Evolutionary conservation across 1,140 invertebrate genomes (phyloP), one percentile per base, ranked within the genome.

Genomic region (Artemia franciscana): DNA sequence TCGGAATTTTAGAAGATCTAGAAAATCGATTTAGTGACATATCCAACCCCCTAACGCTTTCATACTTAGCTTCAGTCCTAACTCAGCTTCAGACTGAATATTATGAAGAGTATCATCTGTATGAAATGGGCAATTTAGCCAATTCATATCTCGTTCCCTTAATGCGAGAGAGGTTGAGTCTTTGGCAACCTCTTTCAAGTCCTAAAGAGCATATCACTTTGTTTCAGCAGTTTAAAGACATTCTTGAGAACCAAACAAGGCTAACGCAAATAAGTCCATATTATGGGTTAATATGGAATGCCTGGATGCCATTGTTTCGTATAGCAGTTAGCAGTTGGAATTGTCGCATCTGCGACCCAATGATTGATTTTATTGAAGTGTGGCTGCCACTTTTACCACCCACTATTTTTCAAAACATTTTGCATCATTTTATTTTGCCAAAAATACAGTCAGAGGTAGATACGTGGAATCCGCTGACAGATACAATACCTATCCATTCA

Each of bases 401-500:
- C 0, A 93, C 90, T 88, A 81, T 96, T 26, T 67, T 86, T 57
- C 82, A 86, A 61, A 86, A 89, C 69, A 80, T 91, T 64, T 74
- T 88, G 5, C 84, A 92, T 60, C 82, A 91, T 66, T 72, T 89
- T 5, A 77, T 95, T 27, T 73, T 91, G 63, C 88, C 89, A 1
- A 79, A 82, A 62, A 71, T 98, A 28, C 80, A 84, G 26, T 69
- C 76, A 15, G 89, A 88, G 67, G 89, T 94, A 0, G 81, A 88
- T 56, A 79, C 81, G 51, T 98, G 94, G 95, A 89, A 98, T 77
- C 94, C 95, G 0, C 76, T 93, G 0, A 86, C 84, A 0, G 94
- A 98, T 70, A 86, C 84, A 0, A 80, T 94, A 61, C 92, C 93
- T 2, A 88, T 98, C 66, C 92, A 98, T 74, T 80, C 83, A 5